Percentiles rank a stretch among this genome's conserved stretches.
Conservation (phyloP, 2,113 vertebrate genomes). For the Solea solea region DNA sequence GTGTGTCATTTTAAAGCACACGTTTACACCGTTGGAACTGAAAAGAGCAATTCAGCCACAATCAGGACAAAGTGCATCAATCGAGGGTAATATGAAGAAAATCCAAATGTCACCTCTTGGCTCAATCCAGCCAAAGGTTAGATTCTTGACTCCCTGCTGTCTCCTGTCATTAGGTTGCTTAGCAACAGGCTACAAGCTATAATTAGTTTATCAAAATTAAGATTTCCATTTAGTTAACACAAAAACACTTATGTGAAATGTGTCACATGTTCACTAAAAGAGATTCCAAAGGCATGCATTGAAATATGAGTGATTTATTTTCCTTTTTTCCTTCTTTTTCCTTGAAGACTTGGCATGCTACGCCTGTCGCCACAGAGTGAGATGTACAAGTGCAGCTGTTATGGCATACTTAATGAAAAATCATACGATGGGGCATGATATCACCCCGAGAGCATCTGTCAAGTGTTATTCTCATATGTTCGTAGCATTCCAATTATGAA, state of each 20-base stretch:
- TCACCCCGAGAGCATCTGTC: slow-evolving; percentile 70
- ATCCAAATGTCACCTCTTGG: slow-evolving; percentile 79
- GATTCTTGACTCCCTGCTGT: slow-evolving; percentile 81
- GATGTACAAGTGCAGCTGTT: slow-evolving; percentile 75
- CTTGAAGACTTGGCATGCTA: slow-evolving; percentile 60
- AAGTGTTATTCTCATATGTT: slow-evolving; percentile 73
- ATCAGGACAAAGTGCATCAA: slow-evolving; percentile 50
- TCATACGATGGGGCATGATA: slow-evolving; percentile 61
- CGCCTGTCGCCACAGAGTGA: slow-evolving; percentile 61
- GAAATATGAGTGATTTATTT: slow-evolving; percentile 61
- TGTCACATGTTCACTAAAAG: slow-evolving; percentile 75
- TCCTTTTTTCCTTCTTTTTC: background rate
- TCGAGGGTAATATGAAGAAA: slow-evolving; percentile 68
- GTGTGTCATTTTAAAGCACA: slow-evolving; percentile 28
- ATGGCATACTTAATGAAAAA: slow-evolving; percentile 70
- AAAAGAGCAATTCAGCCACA: slow-evolving; percentile 19
- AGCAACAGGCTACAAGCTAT: slow-evolving; percentile 78
- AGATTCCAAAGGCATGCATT: slow-evolving; percentile 65
- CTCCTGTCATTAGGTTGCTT: slow-evolving; percentile 81
- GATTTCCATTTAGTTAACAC: slow-evolving; percentile 81
- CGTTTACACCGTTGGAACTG: slow-evolving; percentile 27
- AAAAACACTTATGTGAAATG: slow-evolving; percentile 78
- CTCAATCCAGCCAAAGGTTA: slow-evolving; percentile 80
- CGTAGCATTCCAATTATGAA: slow-evolving; percentile 51
- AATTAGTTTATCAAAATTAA: slow-evolving; percentile 79